Evolutionary conservation across 64 coral and sea anemone genomes (phyloP), one percentile per base, ranked within the genome.

Genomic region (Acropora yongei): DNA sequence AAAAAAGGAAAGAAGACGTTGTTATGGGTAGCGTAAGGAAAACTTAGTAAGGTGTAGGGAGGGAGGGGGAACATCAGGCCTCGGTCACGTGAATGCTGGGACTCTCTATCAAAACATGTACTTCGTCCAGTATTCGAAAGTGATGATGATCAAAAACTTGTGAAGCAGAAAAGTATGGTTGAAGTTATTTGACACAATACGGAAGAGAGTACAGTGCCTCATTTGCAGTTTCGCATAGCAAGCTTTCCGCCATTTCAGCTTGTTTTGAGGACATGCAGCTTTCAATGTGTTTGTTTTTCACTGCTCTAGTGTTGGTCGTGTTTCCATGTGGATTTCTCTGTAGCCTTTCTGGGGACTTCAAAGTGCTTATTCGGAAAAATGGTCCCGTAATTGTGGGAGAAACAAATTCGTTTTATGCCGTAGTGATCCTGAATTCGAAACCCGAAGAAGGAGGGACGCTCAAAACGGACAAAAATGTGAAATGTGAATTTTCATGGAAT

Each of bases 401-500:
- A 69, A 49, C 17, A 72, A 85, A 61, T 30, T 8, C 44, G 12
- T 85, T 85, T 41, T 17, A 19, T 17, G 82, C 82, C 45, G 63
- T 30, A 30, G 82, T 85, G 69, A 44, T 71, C 17, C 17, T 30
- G 51, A 55, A 30, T 30, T 30, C 51, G 44, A 85, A 85, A 8
- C 82, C 61, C 42, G 43, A n/a, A 47, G 65, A 61, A 66, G 18
- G 0, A 4, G 48, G 16, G 1, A 85, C 8, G 4, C 57, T 7
- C 14, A 11, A 48, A 10, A 41, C 17, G 7, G 66, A 19, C 17
- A 65, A 72, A 85, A 85, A 48, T 20, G 6, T 71, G 3, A 85
- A 2, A 14, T 85, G 47, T 63, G 65, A 69, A 45, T 85, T 85
- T 68, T 85, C 14, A 2, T 85, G 82, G 82, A 85, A 50, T 48